A percentile compares a stretch with the other conserved stretches of the same genome.
Conservation (phyloP, 2,888 invertebrate genomes). For the Callosobruchus maculatus region DNA sequence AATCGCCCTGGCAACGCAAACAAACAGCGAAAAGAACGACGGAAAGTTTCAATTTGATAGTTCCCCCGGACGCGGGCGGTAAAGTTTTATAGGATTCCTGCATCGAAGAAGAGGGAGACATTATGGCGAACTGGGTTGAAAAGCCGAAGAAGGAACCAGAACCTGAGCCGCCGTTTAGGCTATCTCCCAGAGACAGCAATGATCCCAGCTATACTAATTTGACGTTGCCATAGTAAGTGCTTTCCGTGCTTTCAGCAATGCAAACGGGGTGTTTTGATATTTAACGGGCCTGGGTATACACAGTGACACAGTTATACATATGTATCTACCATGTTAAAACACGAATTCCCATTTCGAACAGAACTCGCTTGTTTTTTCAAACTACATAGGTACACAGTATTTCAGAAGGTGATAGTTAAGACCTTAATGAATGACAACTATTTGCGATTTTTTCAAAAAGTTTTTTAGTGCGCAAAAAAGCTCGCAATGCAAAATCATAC, state of each 20-base stretch:
- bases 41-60: background rate
- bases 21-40: background rate
- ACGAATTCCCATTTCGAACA: no score
- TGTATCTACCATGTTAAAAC: no score
- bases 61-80: background rate
- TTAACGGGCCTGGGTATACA: no score
- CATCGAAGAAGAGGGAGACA: background rate
- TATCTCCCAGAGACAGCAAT: slow-evolving; percentile 23
- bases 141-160: background rate
- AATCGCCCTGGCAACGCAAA: background rate
- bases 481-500: no score
- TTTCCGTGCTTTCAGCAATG: background rate
- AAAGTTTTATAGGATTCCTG: background rate
- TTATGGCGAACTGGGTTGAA: background rate
- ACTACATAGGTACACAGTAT: no score
- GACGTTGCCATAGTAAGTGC: slow-evolving; percentile 60
- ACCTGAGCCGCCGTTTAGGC: background rate
- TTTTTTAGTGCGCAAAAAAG: no score
- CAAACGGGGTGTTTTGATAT: no score
- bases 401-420: no score
- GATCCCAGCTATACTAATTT: slow-evolving; percentile 60
- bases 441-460: no score
- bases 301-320: no score
- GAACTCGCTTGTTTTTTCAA: no score
- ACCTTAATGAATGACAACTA: no score